Percentiles rank a stretch among this genome's conserved stretches.
These are phyloP conservation scores for Listronotus oregonensis DNA, from an alignment of 1,140 invertebrate species.

Conservation along the genomic window DNA sequence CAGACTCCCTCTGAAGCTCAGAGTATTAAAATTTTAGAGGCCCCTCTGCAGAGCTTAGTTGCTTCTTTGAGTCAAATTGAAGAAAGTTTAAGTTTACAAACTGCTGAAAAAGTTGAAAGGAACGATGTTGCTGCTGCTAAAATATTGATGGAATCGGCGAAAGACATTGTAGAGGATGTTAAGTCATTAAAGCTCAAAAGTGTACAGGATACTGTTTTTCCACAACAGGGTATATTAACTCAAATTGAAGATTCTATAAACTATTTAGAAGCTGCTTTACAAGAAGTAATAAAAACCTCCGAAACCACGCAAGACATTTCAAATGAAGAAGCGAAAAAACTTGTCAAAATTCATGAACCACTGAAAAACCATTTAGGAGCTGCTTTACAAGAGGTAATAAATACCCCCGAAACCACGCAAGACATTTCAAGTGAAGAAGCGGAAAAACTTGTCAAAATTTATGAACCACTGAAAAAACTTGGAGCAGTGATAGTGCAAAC, in stretches of 20 bases:
- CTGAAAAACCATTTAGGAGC: neutral
- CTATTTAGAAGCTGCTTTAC: neutral
- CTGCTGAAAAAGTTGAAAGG: neutral
- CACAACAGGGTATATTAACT: neutral
- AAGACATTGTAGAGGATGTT: neutral
- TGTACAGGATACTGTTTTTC: neutral
- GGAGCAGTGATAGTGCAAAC: slow-evolving; percentile 7
- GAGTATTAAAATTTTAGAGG: slow-evolving; percentile 13
- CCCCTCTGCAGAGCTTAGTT: slow-evolving; percentile 17
- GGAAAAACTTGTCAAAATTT: slow-evolving; percentile 2
- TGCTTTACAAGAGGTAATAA: slow-evolving; percentile 9
- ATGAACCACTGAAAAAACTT: slow-evolving; percentile 21
- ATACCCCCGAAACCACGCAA: slow-evolving; percentile 1
- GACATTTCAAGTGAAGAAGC: slow-evolving; percentile 17
- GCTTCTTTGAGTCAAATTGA: slow-evolving; percentile 10
- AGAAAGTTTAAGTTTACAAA: neutral
- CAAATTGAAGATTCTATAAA: slow-evolving; percentile 14
- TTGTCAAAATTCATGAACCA: neutral
- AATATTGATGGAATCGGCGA: neutral
- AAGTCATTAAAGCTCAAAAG: neutral
- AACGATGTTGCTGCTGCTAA: neutral
- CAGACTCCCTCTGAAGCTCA: slow-evolving; percentile 1
- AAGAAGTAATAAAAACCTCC: neutral
- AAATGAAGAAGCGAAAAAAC: too few species aligned
- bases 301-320: slow-evolving; percentile 1